Evolutionary conservation across 2,797 vertebrate genomes (phyloP), one percentile per base, ranked within the genome.

Genomic region (Aulostomus chinensis): DNA sequence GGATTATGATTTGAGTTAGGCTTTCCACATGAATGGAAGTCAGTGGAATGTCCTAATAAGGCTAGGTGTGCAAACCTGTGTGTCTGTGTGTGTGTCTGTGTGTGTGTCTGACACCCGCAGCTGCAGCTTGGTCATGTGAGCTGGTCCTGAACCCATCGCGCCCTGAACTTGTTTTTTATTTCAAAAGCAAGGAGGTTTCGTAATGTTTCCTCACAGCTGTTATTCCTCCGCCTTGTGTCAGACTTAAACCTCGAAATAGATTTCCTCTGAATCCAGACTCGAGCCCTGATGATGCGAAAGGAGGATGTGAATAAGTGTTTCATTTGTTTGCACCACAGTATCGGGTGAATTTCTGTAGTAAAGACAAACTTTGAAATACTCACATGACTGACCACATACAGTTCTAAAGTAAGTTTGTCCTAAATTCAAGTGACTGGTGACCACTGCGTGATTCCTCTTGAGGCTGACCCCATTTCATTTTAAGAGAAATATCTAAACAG

Each of bases 181-280:
- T 70, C 47, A 51, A 47, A 60, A 53, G 36, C 24, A 6, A 12
- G 9, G 15, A 41, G 48, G 41, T 84, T 79, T 77, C 51, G 38
- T 74, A 83, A 71, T 22, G 8, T 59, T 73, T 81, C 58, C 63
- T 58, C 25, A 31, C 76, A 80, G 81, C 76, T 81, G 74, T 30
- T 7, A 10, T 18, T 39, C 34, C 65, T 56, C 73, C 46, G 34
- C 69, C 76, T 66, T 62, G 47, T 52, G 41, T 72, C 54, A 72
- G 57, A 72, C 71, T 55, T n/a, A 21, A 38, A 40, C 30, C n/a
- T n/a, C n/a, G 54, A 73, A 68, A 79, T 73, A 78, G 70, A 47
- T 56, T 86, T 86, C 81, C 63, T 59, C 55, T 7, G 76, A 87
- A 86, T 80, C 65, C 53, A 50, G 49, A 9, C 63, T 58, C 3